A percentile compares a stretch with the other conserved stretches of the same genome.
Conservation (phyloP, 1,140 invertebrate genomes). For the Magallana ariakensis region DNA sequence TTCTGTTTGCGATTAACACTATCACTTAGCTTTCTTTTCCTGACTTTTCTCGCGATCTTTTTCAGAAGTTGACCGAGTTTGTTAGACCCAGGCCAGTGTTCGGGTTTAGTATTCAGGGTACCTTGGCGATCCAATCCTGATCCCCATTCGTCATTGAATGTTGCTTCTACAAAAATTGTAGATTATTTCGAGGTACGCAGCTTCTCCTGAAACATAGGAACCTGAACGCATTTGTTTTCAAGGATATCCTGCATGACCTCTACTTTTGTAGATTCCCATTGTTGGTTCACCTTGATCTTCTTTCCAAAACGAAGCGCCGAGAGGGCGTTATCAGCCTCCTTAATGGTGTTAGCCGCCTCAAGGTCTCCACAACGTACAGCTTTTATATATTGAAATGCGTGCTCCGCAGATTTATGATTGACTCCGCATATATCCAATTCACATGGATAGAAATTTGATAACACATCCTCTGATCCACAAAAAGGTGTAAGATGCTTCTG, state of each 20-base stretch:
- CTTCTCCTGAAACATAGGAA: conserved; percentile 22
- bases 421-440: background rate
- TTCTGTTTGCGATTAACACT: background rate
- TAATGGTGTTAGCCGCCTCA: too few species aligned
- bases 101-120: background rate
- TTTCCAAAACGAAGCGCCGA: background rate
- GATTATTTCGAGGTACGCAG: background rate
- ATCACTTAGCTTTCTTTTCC: background rate
- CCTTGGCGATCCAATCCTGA: background rate
- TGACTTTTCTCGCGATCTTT: background rate
- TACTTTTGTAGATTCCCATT: conserved; percentile 18
- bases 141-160: conserved; percentile 23
- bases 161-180: conserved; percentile 1
- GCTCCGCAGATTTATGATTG: background rate
- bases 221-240: conserved; percentile 42
- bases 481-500: background rate
- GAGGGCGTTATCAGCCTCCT: background rate
- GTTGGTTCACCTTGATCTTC: background rate
- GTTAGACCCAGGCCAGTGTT: background rate
- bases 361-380: conserved; percentile 22
- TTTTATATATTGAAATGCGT: conserved; percentile 5
- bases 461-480: background rate
- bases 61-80: background rate
- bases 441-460: background rate
- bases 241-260: conserved; percentile 19